A percentile compares a stretch with the other conserved stretches of the same genome.
These are phyloP conservation scores for Electrophaes corylata DNA, from an alignment of 2,888 invertebrate species.

Conservation along the genomic window DNA sequence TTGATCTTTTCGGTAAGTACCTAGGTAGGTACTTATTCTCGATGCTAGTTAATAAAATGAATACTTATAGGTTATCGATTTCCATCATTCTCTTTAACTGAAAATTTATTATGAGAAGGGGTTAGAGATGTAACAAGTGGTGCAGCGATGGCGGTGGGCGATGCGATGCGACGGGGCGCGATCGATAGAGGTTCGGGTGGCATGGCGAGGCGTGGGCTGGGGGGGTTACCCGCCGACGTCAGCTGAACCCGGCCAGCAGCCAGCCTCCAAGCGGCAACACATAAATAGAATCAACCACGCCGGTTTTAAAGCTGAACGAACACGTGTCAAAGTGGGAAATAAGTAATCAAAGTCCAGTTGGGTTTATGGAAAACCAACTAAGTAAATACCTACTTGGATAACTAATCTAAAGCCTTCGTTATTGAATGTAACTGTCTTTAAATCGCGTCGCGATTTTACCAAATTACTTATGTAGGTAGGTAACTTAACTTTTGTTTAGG, in stretches of 20 bases:
- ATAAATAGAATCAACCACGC: constrained; percentile 44
- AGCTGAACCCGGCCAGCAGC: constrained; percentile 54
- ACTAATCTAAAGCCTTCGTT: too few relatives aligned
- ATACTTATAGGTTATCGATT: too few relatives aligned
- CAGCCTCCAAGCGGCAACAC: constrained; percentile 42
- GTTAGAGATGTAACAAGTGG: constrained; percentile 73
- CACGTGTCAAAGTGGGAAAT: too few relatives aligned
- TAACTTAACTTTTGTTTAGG: too few relatives aligned
- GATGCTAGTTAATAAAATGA: constrained; percentile 7
- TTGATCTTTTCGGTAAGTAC: constrained; percentile 12
- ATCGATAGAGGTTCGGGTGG: constrained; percentile 49
- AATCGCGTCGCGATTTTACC: too few relatives aligned
- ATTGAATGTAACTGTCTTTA: too few relatives aligned
- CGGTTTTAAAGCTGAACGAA: background rate
- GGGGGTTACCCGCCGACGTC: constrained; percentile 49
- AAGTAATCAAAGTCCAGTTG: too few relatives aligned
- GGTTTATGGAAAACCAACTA: too few relatives aligned
- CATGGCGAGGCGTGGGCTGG: constrained; percentile 39
- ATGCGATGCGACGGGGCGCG: constrained; percentile 49
- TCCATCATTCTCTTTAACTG: too few relatives aligned
- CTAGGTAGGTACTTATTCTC: background rate
- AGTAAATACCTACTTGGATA: too few relatives aligned
- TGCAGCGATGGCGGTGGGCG: constrained; percentile 58
- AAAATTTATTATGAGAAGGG: constrained; percentile 27
- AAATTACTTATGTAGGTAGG: too few relatives aligned